These are phyloP conservation scores for Astyanax mexicanus DNA, from an alignment of 2,797 vertebrate genomes.

Conservation along the genomic window DNA sequence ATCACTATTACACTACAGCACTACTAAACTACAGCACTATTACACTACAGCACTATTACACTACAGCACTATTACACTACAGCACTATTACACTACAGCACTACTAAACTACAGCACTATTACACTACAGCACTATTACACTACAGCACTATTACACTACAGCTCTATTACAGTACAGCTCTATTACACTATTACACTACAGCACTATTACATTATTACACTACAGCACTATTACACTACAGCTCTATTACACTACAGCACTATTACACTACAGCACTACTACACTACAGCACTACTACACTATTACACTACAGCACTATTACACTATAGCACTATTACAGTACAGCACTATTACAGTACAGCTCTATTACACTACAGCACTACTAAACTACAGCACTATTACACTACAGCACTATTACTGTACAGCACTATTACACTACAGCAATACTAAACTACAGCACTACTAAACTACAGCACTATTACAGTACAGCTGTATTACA, in stretches of 20 bases:
- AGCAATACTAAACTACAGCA: neutral
- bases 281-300: too few species aligned
- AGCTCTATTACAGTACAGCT: neutral
- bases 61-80: neutral
- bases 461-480: too few species aligned
- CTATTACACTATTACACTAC: too few species aligned
- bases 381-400: neutral
- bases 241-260: neutral
- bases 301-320: neutral
- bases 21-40: neutral
- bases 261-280: too few species aligned
- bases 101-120: neutral
- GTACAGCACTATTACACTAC: neutral
- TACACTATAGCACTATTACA: neutral
- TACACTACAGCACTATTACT: neutral
- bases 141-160: neutral
- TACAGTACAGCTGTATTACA: too few species aligned
- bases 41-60: neutral
- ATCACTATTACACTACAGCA: neutral
- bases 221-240: neutral
- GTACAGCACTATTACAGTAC: neutral
- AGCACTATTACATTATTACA: conserved; percentile 7
- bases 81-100: neutral
- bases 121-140: neutral
- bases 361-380: neutral